Conservation (phyloP, 1,140 invertebrate genomes). For the Rhynchophorus ferrugineus region DNA sequence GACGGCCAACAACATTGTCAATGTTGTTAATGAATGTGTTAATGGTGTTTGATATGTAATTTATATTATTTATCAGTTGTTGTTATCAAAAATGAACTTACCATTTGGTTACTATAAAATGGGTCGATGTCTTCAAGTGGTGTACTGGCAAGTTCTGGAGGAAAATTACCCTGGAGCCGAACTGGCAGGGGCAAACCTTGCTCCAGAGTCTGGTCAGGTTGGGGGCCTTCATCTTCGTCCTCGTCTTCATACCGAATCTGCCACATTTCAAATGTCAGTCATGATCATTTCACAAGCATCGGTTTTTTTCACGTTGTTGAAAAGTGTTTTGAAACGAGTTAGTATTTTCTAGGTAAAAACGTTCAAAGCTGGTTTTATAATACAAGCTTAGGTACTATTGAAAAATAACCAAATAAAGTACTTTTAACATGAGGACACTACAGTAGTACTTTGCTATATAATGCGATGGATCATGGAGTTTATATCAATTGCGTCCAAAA, state of each 20-base stretch:
- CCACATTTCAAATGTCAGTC: constrained; percentile 17
- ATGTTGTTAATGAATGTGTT: too few species aligned
- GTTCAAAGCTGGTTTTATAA: too few species aligned
- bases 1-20: too few species aligned
- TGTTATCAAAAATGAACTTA: too few species aligned
- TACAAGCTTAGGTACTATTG: too few species aligned
- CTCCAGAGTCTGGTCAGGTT: constrained; percentile 87
- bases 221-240: constrained; percentile 91
- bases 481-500: too few species aligned
- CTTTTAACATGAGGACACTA: too few species aligned
- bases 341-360: background rate
- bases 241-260: constrained; percentile 91
- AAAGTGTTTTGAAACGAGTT: background rate
- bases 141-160: constrained; percentile 82
- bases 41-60: too few species aligned
- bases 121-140: constrained; percentile 93
- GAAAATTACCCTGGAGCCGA: constrained; percentile 81
- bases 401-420: too few species aligned
- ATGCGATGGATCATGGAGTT: too few species aligned
- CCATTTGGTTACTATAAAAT: constrained; percentile 86
- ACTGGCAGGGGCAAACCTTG: constrained; percentile 84
- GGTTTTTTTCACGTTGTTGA: background rate
- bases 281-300: background rate
- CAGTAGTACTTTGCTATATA: too few species aligned
- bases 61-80: too few species aligned